Evolutionary conservation across 1,140 invertebrate genomes (phyloP).

Genomic region (Riptortus pedestris): DNA sequence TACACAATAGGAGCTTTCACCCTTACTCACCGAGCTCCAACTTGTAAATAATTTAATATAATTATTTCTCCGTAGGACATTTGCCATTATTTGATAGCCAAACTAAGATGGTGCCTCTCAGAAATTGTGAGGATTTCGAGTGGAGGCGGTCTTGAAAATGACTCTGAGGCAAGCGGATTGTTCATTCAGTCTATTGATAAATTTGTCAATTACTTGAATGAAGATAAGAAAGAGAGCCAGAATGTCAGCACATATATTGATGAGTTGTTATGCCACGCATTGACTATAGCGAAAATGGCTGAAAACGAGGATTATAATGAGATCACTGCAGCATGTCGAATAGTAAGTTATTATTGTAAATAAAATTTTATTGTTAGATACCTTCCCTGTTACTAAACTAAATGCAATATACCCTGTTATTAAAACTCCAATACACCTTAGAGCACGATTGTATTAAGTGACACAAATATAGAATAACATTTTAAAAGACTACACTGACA

Average conservation of each 20-base stretch:
- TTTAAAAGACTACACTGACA: no score
- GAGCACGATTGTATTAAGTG: not conserved
- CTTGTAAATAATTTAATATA: no score
- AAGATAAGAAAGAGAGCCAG: not conserved
- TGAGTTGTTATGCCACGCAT: slow-evolving; percentile 30
- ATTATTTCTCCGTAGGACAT: no score
- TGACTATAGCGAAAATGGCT: slow-evolving; percentile 30
- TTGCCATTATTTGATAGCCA: slow-evolving; percentile 13
- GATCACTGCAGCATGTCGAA: slow-evolving; percentile 29
- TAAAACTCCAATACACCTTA: not conserved
- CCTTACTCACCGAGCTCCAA: no score
- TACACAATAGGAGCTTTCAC: no score
- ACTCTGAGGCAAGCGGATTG: slow-evolving; percentile 9
- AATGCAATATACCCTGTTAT: not conserved
- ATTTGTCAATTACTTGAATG: not conserved
- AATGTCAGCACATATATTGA: slow-evolving; percentile 18
- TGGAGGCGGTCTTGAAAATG: slow-evolving; percentile 8
- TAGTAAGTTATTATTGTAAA: slow-evolving; percentile 25
- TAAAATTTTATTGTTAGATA: not conserved
- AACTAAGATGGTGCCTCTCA: slow-evolving; percentile 20
- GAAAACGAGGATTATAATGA: slow-evolving; percentile 27
- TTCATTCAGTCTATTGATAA: slow-evolving; percentile 22
- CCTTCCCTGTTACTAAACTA: not conserved
- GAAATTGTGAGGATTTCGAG: slow-evolving; percentile 16
- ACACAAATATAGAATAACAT: no score